Evolutionary conservation across 1,140 invertebrate genomes (phyloP), one percentile per base, ranked within the genome.

Genomic region (Nylanderia fulva): DNA sequence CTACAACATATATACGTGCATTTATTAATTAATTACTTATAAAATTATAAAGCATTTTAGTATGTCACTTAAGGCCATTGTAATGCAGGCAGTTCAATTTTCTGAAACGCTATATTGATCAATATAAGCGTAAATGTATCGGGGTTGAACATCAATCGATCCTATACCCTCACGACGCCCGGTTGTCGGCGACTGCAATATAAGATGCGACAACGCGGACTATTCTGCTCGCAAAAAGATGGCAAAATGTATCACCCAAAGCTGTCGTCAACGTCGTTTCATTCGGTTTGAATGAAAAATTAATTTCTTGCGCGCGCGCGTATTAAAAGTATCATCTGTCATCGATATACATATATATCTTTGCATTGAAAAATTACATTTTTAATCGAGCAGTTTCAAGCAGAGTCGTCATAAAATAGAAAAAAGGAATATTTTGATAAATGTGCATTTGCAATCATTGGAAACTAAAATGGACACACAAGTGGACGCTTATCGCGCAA

Each of bases 261-360:
- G 89, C 88, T 87, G 85, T 68, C 69, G 89, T 90, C 89, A 90
- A 90, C 89, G 89, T 90, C 88, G 88, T 87, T 76, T 63, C 58
- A 64, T 18, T 33, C 9, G 29, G 27, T 61, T 63, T 48, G 5
- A 18, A 9, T 52, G 0, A 15, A 18, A 45, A 71, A 45, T 42
- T 69, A 71, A 58, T 71, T 69, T 69, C 29, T 48, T 9, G 8
- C 45, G 15, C 15, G 45, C 18, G 18, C 13, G n/a, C 36, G 27
- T 68, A n/a, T 33, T 33, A 2, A 66, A 79, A 11, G 36, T 33
- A 63, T 1, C 4, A 24, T 76, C 63, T 5, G 33, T 45, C 18
- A 76, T n/a, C n/a, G n/a, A n/a, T n/a, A n/a, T n/a, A n/a, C n/a
- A 52, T 21, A 13, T 56, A 18, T 33, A 42, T 45, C 11, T 52